Base-by-base conservation (phyloP, 2,113 vertebrate genomes). In the Sisor rabdophorus region DNA sequence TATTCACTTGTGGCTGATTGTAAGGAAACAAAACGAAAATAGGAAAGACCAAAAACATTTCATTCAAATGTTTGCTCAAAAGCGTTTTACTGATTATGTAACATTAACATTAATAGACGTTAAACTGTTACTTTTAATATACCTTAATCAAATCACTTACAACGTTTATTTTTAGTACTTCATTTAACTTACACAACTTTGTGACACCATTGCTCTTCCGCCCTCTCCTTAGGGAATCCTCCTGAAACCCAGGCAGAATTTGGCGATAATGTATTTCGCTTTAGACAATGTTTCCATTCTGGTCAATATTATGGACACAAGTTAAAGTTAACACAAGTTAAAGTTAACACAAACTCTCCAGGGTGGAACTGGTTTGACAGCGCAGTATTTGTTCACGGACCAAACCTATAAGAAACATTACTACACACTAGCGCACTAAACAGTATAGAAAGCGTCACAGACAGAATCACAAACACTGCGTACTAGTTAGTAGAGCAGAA, bases 131-230 rank as follows among this genome's bases (percentile, higher is more conserved):
- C n/a, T 53, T 16, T 36, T 36, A 36, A 36, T 36, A 9, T 44
- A 7, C 5, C 6, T 44, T 44, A 44, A 10, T 7, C 10, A 44
- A 44, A 10, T 4, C 10, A 44, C 6, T 44, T 7, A 6, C 4
- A 7, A 44, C 1, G 8, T 7, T 44, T 44, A 44, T 44, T 44
- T 44, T 44, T 1, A 44, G 40, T 44, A 44, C 40, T 44, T 44
- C 1, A 61, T 36, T 36, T 4, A 36, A 61, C 76, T 70, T 77
- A 60, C 76, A 54, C 22, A 71, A 28, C 67, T 60, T 24, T 15
- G 0, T 0, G 36, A 44, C 36, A 6, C 53, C 50, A 4, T 7
- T 24, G 55, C 40, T 48, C 12, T 44, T 65, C 48, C 15, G 15
- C 5, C 15, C 40, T 2, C 2, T 67, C 22, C 22, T 24, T 4